Base-by-base conservation (phyloP, 2,797 vertebrate species). In the Cephalopachus bancanus region DNA sequence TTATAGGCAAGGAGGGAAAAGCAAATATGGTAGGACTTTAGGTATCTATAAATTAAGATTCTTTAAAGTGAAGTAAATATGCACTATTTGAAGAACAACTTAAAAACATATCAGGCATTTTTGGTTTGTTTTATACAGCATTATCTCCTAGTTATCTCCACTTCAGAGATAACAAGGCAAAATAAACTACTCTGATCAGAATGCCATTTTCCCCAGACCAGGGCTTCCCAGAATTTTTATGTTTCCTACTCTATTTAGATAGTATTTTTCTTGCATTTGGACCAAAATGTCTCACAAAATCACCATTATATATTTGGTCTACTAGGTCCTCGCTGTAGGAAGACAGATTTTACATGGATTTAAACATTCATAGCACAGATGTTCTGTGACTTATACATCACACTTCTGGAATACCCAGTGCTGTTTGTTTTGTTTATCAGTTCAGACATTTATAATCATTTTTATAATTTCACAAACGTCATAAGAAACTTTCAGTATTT, bases 391-490 rank as follows among this genome's bases (percentile, higher is more conserved):
- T 95, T 91, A 90, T 87, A 59, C 20, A 75, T 89, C 51, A 88
- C 53, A 81, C 53, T 93, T 28, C 33, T 79, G 12, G 53, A 95
- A 83, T 91, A 94, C 24, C 22, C 16, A 72, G 26, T 80, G 26
- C 79, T 97, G 62, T 96, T 95, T 94, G 78, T 85, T 96, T 89
- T 97, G 28, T 84, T 69, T 95, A 96, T 67, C 57, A 95, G 37
- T 92, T 95, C 93, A 94, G 85, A 93, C 69, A 81, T 92, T 90
- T 96, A 89, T 94, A 93, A 92, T 97, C 51, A 94, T 91, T 93
- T 93, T 85, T 93, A 91, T 92, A 83, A 89, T 95, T 95, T 93
- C 67, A 88, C 65, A 97, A 96, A 97, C 92, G 59, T 95, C 90
- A 97, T 83, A 83, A 88, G 71, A 33, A 97, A 86, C 19, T 83